These are phyloP conservation scores for Pocillopora meandrina DNA, from an alignment of 92 coral and sea anemone genomes.

Conservation along the genomic window DNA sequence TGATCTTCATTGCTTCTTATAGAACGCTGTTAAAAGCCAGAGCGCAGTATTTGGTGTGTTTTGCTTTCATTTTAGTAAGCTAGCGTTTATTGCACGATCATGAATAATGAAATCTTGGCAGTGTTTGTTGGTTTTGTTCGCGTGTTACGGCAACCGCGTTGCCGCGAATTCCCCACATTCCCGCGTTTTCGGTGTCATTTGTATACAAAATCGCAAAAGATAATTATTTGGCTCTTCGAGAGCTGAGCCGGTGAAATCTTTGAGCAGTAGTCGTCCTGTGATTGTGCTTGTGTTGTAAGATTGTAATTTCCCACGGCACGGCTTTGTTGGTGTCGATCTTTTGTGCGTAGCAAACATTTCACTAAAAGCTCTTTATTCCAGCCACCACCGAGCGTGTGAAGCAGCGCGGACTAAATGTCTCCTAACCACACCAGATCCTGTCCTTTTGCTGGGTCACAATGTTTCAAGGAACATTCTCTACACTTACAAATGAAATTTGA, in stretches of 20 bases:
- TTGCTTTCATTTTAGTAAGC: conserved; percentile 27
- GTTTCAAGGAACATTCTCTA: neutral
- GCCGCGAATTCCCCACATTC: conserved; percentile 78
- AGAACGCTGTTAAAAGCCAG: conserved; percentile 33
- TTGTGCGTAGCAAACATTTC: conserved; percentile 70
- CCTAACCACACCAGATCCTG: neutral
- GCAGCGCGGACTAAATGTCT: neutral
- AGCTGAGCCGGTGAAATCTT: conserved; percentile 6
- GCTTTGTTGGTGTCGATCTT: conserved; percentile 58
- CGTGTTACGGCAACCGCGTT: conserved; percentile 53
- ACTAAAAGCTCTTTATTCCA: conserved; percentile 11
- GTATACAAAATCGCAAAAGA: conserved; percentile 47
- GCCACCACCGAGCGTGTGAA: neutral
- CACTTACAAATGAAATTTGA: neutral
- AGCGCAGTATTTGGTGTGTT: conserved; percentile 26
- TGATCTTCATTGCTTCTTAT: neutral
- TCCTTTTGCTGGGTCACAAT: neutral
- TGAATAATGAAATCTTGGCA: conserved; percentile 83
- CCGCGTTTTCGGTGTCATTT: conserved; percentile 74
- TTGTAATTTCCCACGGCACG: conserved; percentile 24
- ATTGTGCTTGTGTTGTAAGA: neutral
- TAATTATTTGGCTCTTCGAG: neutral
- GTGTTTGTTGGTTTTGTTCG: conserved; percentile 66
- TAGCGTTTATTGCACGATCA: conserved; percentile 61
- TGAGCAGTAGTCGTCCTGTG: neutral